Evolutionary conservation across 1,140 invertebrate species (phyloP), one percentile per base, ranked within the genome.

Genomic region (Euschistus heros): DNA sequence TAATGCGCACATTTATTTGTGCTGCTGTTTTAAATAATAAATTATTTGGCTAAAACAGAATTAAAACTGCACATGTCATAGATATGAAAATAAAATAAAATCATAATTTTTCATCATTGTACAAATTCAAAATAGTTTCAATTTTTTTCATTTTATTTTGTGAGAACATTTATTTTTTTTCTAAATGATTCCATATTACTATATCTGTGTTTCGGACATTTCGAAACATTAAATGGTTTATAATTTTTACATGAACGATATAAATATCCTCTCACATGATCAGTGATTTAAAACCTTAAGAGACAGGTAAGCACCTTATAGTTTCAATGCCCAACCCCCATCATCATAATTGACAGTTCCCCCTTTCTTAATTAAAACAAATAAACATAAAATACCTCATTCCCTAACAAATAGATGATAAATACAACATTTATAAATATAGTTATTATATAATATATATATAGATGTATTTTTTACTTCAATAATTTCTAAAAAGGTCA

Each of bases 401-500:
- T 26, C 54, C 14, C 24, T 57, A 57, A 57, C 6, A 27, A 57
- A 57, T 26, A 57, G 2, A 24, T 22, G 47, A 50, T 50, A 57
- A 57, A 24, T 57, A 57, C 54, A 57, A 57, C 54, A 57, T 57
- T 57, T 57, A 57, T 22, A 26, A 24, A 57, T 57, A 57, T 57
- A 57, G 2, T 17, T 57, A 57, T 22, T 50, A 50, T 50, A 10
- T 50, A 50, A 50, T 57, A 24, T 20, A 57, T 57, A 24, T 10
- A 10, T 37, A 57, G 20, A 57, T 57, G 54, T 24, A 57, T 57
- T 20, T 24, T 57, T 24, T 57, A 6, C 24, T 22, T 24, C 18
- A 17, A 57, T 57, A 57, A 57, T 57, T 50, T 57, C 54, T 57
- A 57, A 57, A 24, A 57, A 24, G 54, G 54, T 57, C 54, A 57